Percentiles rank a stretch among this genome's conserved stretches.
phyloP scores from a whole-genome alignment of 37 sponge, comb jelly and placozoan genomes.

The Tethya wilhelma region DNA sequence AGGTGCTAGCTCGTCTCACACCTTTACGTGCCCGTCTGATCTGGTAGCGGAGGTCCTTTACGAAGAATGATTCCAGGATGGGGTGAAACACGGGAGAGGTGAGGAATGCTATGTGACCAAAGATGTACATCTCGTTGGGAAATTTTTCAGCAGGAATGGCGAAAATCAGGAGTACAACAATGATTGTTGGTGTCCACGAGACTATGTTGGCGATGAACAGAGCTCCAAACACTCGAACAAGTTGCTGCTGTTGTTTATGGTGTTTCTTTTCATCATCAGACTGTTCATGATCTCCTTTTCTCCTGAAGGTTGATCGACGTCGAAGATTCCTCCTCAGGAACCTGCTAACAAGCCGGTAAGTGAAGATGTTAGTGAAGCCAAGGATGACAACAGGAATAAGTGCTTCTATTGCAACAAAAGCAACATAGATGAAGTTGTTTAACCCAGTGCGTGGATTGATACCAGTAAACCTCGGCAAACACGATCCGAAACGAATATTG shows the following conservation, averaged over 20 bases:
- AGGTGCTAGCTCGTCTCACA: conserved; percentile 15
- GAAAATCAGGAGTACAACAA: neutral
- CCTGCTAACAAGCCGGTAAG: conserved; percentile 54
- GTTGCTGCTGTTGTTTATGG: conserved; percentile 64
- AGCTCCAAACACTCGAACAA: conserved; percentile 71
- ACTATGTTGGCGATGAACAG: conserved; percentile 54
- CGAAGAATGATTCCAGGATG: conserved; percentile 78
- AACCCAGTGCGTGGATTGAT: neutral
- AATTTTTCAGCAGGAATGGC: conserved; percentile 11
- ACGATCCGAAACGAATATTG: conserved; percentile 60
- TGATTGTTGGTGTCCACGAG: conserved; percentile 60
- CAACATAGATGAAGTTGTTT: conserved; percentile 49
- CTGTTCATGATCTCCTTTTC: neutral
- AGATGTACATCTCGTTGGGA: conserved; percentile 51
- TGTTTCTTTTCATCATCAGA: conserved; percentile 32
- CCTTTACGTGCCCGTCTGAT: conserved; percentile 16
- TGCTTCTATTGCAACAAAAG: conserved; percentile 30
- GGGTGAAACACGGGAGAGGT: conserved; percentile 65
- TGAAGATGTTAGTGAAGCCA: conserved; percentile 56
- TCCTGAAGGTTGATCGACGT: conserved; percentile 17
- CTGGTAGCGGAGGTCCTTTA: conserved; percentile 60
- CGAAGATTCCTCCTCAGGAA: conserved; percentile 45
- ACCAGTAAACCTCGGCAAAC: conserved; percentile 61
- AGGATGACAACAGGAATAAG: conserved; percentile 64
- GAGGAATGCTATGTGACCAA: conserved; percentile 67